Evolutionary conservation across 1,140 invertebrate genomes (phyloP), one percentile per base, ranked within the genome.

Genomic region (Calephelis virginiensis): DNA sequence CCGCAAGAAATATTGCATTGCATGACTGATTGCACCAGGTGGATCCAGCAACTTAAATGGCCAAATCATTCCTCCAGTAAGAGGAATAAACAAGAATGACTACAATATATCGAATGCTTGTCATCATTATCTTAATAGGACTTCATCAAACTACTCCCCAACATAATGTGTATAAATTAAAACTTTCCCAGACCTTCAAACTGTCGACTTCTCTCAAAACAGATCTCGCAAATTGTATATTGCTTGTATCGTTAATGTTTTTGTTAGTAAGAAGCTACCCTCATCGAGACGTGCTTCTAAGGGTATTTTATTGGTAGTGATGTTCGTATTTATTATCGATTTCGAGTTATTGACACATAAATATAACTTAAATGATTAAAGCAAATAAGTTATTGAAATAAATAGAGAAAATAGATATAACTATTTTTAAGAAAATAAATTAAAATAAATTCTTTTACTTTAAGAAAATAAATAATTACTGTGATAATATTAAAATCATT

Each of bases 111-210:
- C 6, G 49, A 17, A 14, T 50, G 4, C 49, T 13, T 43, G 12
- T 38, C 37, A 40, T 11, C 5, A 59, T 65, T 45, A 53, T 45
- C 49, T 65, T 53, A 72, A 61, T 67, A 13, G 9, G 10, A 6
- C 49, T 10, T 9, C 49, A 53, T 17, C 49, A 53, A 53, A 53
- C 49, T 53, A 53, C 49, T 53, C 14, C 8, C 3, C 1, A 53
- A 53, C 14, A 72, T 74, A 80, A 80, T 69, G 61, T 63, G 67
- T 76, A 78, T 62, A 74, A 75, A 80, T 80, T 80, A 80, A 80
- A 80, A 74, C 63, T 80, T 76, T 48, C 38, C 60, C 61, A 46
- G 11, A 45, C 65, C 47, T 61, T 61, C 59, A 60, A 61, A 67
- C 56, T 61, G 65, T 67, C 64, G 38, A 11, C 45, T 40, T 9